phyloP scores from a whole-genome alignment of 1,140 invertebrate species.

The Cataglyphis hispanica region DNA sequence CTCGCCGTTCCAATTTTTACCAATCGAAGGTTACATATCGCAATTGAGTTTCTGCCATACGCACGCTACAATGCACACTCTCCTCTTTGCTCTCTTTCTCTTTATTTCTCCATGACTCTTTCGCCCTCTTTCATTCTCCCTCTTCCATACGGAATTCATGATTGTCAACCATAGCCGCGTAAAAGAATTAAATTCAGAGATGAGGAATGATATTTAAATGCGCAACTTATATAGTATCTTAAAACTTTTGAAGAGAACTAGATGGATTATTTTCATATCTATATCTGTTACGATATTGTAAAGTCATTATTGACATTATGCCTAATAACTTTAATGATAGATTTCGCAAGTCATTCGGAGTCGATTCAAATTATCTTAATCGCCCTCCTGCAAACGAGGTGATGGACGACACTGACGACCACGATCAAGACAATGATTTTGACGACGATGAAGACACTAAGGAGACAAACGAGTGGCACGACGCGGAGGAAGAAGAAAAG shows the following conservation, averaged over 20 bases:
- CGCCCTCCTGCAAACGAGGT: constrained; percentile 33
- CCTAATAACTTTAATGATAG: background rate
- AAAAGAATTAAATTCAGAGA: constrained; percentile 71
- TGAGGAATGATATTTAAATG: background rate
- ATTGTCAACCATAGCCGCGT: constrained; percentile 67
- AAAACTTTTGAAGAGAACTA: background rate
- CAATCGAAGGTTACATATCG: constrained; percentile 80
- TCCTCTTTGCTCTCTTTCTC: constrained; percentile 21
- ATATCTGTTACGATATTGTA: background rate
- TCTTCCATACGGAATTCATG: constrained; percentile 38
- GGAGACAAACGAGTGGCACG: constrained; percentile 63
- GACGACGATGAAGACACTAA: constrained; percentile 28
- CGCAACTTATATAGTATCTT: background rate
- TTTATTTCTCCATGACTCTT: background rate
- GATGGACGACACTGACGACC: constrained; percentile 51
- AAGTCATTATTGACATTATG: background rate
- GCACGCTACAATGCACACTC: background rate
- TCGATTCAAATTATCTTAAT: background rate
- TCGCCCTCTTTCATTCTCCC: constrained; percentile 31
- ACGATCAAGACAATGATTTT: constrained; percentile 20
- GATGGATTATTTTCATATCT: background rate
- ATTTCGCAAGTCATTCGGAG: background rate
- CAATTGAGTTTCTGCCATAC: constrained; percentile 56
- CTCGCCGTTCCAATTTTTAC: constrained; percentile 81
- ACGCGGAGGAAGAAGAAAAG: constrained; percentile 75